A percentile compares a stretch with the other conserved stretches of the same genome.
Evolutionary conservation across 2,888 invertebrate genomes (phyloP).

Genomic region (Elysia crispata): DNA sequence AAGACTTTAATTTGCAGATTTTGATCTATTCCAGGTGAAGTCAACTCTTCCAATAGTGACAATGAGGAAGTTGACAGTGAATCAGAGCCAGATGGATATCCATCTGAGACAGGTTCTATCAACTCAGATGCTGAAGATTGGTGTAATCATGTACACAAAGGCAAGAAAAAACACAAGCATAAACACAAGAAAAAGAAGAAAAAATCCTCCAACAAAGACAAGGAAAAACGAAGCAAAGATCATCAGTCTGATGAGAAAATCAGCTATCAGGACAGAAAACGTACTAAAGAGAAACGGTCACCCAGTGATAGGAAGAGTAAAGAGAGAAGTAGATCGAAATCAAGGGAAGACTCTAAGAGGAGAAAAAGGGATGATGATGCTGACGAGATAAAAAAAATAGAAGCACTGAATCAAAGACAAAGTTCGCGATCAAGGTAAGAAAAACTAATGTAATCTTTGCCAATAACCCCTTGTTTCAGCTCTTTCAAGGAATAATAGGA

Average conservation of each 20-base stretch:
- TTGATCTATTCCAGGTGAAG: conserved; percentile 42
- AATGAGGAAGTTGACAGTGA: conserved; percentile 49
- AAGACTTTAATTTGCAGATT: no score
- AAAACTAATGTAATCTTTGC: no score
- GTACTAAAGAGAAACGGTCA: conserved; percentile 27
- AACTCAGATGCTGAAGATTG: conserved; percentile 27
- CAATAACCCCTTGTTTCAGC: no score
- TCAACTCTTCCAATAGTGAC: conserved; percentile 45
- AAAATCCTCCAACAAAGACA: conserved; percentile 35
- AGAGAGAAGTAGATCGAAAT: conserved; percentile 1
- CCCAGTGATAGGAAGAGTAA: conserved; percentile 22
- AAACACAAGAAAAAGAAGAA: conserved; percentile 45
- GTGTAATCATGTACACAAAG: conserved; percentile 29
- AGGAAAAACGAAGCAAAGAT: conserved; percentile 9
- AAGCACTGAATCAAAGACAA: no score
- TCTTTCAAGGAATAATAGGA: neutral
- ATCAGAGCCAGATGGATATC: conserved; percentile 55
- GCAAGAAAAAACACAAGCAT: conserved; percentile 43
- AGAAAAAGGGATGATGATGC: neutral
- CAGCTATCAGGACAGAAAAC: conserved; percentile 39
- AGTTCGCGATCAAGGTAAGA: no score
- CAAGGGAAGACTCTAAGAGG: no score
- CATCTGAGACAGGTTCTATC: conserved; percentile 64
- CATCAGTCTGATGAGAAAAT: conserved; percentile 39
- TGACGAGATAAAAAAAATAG: no score